Percentiles rank a stretch among this genome's conserved stretches.
Conservation (phyloP, 2,797 vertebrate species). For the Echeneis naucrates region DNA sequence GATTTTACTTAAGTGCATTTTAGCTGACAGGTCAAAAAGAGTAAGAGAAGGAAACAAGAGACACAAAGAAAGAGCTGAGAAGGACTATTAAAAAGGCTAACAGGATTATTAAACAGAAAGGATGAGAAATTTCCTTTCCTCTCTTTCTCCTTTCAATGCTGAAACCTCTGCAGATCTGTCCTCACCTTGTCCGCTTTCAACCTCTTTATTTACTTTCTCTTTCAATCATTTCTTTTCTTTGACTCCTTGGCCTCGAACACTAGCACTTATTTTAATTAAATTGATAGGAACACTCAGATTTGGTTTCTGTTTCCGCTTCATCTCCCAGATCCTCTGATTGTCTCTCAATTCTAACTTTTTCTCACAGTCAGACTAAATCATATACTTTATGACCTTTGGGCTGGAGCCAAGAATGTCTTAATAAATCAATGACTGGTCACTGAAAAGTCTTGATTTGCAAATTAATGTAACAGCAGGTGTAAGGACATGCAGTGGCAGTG, state of each 20-base stretch:
- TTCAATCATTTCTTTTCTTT: conserved; percentile 2
- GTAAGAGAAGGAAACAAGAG: conserved; percentile 29
- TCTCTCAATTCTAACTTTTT: neutral
- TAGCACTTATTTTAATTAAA: neutral
- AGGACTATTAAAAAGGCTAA: conserved; percentile 37
- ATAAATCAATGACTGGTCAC: no score
- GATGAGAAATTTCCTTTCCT: conserved; percentile 33
- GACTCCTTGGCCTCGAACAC: conserved; percentile 3
- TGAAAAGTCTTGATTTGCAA: neutral
- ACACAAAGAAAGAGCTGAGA: conserved; percentile 34
- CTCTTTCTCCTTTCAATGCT: conserved; percentile 24
- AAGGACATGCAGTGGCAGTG: neutral
- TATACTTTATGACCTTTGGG: neutral
- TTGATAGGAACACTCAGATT: neutral
- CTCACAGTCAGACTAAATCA: neutral
- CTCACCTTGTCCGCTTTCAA: conserved; percentile 38
- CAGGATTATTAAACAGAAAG: conserved; percentile 53
- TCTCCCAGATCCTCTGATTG: neutral
- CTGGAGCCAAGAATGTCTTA: neutral
- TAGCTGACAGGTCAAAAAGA: conserved; percentile 44
- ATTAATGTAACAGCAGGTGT: neutral
- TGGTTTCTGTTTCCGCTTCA: neutral
- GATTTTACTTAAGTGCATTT: conserved; percentile 45
- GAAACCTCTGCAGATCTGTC: conserved; percentile 41
- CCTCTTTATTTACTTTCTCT: conserved; percentile 25